Evolutionary conservation across 2,797 vertebrate genomes (phyloP), one percentile per base, ranked within the genome.

Genomic region (Hemibagrus guttatus): DNA sequence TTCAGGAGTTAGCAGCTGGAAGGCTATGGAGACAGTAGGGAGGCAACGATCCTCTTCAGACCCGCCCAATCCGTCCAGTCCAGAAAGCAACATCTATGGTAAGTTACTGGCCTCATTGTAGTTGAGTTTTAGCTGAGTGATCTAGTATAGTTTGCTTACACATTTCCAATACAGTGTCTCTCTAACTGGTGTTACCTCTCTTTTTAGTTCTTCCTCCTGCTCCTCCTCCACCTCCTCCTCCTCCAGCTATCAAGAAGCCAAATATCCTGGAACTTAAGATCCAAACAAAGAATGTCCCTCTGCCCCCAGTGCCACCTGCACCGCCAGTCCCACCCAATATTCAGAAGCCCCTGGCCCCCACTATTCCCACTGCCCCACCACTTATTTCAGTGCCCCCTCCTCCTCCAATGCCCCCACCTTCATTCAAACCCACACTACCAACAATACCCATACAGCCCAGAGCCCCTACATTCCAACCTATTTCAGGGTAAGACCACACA

Each of bases 31-130:
- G 91, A 92, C 93, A 26, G 94, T 96, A 39, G 95, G 96, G 91
- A 94, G 98, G 92, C 97, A 97, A 93, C 95, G 98, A 88, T 98
- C 97, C 35, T 97, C 96, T 90, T 99, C 98, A 46, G 98, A 99
- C 94, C 98, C 97, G 87, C 96, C 95, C 89, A 95, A 96, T 93
- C 95, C 96, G 90, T 95, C 96, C 74, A 94, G 94, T 81, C 96
- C 97, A 59, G 96, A 97, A 92, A 96, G 93, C 83, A 96, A 96
- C 94, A 94, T 94, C 69, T 95, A 95, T 91, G 97, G 98, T 99
- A 96, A 95, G 97, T 95, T 91, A 26, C 11, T 84, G 17, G 52
- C 14, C 28, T 84, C 3, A 71, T 61, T 7, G 58, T 58, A 58
- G 5, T 23, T 13, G 56, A 58, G 46, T 49, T n/a, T 75, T 7